Evolutionary conservation across 2,888 invertebrate genomes (phyloP).

Genomic region (Rhodophaea formosa): DNA sequence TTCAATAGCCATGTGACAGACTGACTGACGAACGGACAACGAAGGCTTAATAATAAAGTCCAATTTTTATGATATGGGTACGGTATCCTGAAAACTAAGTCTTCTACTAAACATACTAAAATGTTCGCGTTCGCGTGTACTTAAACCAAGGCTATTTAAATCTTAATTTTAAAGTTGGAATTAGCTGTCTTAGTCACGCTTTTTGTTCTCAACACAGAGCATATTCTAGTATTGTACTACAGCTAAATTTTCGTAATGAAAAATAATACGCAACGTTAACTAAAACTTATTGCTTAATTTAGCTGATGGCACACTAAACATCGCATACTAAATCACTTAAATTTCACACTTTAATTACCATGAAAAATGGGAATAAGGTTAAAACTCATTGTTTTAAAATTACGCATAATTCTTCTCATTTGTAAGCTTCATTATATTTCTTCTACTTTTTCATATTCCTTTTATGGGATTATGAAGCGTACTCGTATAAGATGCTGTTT

Average conservation of each 20-base stretch:
- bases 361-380: slow-evolving; percentile 14
- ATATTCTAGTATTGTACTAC: neutral
- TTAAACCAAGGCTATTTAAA: neutral
- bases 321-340: slow-evolving; percentile 28
- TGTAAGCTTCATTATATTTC: neutral
- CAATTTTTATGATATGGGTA: too few species aligned
- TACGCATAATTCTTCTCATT: slow-evolving; percentile 12
- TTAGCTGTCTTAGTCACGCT: neutral
- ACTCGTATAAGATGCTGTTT: too few species aligned
- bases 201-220: neutral
- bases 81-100: neutral
- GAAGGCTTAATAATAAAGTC: too few species aligned
- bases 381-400: slow-evolving; percentile 17
- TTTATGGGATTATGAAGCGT: neutral
- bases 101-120: neutral
- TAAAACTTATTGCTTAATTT: slow-evolving; percentile 33
- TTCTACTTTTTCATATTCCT: neutral
- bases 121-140: neutral
- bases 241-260: slow-evolving; percentile 21
- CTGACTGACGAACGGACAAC: too few species aligned
- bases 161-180: neutral
- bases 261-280: slow-evolving; percentile 33
- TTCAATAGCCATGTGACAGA: too few species aligned
- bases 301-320: slow-evolving; percentile 25
- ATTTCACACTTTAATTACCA: slow-evolving; percentile 33